A percentile compares a stretch with the other conserved stretches of the same genome.
Conservation (phyloP, 2,888 invertebrate genomes). For the Patella ulyssiponensis region DNA sequence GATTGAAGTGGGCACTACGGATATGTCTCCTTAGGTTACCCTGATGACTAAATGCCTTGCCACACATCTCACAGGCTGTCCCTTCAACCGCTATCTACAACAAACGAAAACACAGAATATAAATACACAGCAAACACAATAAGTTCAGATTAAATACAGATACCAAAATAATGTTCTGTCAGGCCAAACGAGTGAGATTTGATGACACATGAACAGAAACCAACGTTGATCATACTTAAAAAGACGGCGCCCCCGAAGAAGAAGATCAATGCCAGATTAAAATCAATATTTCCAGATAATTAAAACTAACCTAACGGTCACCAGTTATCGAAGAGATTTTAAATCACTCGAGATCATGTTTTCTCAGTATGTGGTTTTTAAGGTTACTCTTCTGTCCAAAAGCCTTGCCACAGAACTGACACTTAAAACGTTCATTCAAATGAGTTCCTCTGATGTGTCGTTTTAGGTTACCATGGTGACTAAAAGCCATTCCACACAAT, state of each 20-base stretch:
- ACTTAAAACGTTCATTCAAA: neutral
- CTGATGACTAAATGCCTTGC: slow-evolving; percentile 1
- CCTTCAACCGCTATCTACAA: neutral
- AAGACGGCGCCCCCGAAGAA: too few species aligned
- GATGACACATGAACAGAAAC: too few species aligned
- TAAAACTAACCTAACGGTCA: too few species aligned
- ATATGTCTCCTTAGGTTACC: neutral
- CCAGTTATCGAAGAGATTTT: too few species aligned
- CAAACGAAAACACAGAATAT: neutral
- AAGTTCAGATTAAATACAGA: too few species aligned
- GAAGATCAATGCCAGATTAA: too few species aligned
- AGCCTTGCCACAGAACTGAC: neutral
- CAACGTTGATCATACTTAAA: too few species aligned
- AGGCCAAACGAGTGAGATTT: too few species aligned
- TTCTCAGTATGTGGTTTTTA: neutral
- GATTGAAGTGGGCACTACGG: neutral
- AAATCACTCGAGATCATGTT: neutral
- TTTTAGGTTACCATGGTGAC: neutral
- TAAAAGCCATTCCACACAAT: slow-evolving; percentile 5
- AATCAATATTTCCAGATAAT: too few species aligned
- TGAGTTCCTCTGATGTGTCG: slow-evolving; percentile 1
- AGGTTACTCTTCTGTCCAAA: slow-evolving; percentile 5
- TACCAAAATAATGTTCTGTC: too few species aligned
- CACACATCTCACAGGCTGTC: neutral
- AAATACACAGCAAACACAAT: too few species aligned